Evolutionary conservation across 2,888 invertebrate species (phyloP).

Genomic region (Galeruca laticollis): DNA sequence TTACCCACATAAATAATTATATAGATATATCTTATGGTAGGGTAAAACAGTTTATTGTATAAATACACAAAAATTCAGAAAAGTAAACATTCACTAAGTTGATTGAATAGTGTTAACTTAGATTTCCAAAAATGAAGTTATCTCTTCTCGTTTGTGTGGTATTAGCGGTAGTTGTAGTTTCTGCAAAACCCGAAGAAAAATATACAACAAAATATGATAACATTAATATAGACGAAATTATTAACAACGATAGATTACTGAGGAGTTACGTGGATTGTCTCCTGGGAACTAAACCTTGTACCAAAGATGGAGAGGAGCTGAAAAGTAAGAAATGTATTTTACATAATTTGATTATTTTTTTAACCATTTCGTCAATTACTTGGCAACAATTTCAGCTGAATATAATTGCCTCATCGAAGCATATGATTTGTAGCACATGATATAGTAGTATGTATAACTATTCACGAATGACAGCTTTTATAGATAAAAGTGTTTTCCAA

Average conservation of each 20-base stretch:
- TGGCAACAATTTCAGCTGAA: background rate
- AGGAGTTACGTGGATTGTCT: slow-evolving; percentile 76
- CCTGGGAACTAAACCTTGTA: slow-evolving; percentile 74
- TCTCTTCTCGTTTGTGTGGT: slow-evolving; percentile 35
- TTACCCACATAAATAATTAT: background rate
- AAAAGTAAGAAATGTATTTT: slow-evolving; percentile 72
- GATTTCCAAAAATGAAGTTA: slow-evolving; percentile 41
- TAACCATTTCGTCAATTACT: background rate
- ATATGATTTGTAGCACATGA: too few relatives aligned
- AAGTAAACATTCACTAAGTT: too few relatives aligned
- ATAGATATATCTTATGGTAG: too few relatives aligned
- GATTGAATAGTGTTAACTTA: too few relatives aligned
- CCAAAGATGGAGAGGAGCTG: slow-evolving; percentile 77
- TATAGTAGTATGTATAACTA: too few relatives aligned
- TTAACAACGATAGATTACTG: slow-evolving; percentile 75
- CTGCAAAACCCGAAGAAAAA: slow-evolving; percentile 41
- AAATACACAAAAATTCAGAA: too few relatives aligned
- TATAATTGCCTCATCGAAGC: too few relatives aligned
- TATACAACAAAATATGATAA: slow-evolving; percentile 80
- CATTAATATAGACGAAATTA: slow-evolving; percentile 76
- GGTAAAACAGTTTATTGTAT: background rate
- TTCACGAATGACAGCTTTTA: too few relatives aligned
- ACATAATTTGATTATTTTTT: background rate
- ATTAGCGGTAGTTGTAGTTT: slow-evolving; percentile 34
- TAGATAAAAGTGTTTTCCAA: too few relatives aligned